phyloP scores from a whole-genome alignment of 2,113 vertebrate species.

The Indicator indicator region DNA sequence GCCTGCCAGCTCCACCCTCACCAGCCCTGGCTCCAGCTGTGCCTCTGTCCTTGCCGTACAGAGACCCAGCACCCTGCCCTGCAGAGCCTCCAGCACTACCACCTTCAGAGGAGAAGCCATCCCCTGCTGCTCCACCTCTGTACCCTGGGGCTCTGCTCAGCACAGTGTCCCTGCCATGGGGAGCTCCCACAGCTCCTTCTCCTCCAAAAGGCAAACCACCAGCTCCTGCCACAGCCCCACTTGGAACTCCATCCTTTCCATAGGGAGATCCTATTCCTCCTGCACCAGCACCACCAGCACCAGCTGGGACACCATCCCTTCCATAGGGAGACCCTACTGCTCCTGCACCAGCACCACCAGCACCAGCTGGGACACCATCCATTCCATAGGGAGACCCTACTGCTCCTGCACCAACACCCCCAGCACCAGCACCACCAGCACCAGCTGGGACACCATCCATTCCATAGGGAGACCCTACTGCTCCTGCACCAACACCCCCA shows the following conservation, averaged over 20 bases:
- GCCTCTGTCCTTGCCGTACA: background rate
- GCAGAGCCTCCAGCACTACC: background rate
- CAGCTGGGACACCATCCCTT: background rate
- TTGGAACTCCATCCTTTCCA: background rate
- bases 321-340: background rate
- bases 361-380: background rate
- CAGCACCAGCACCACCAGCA: background rate
- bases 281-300: background rate
- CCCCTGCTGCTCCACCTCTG: background rate
- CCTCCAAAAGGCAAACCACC: background rate
- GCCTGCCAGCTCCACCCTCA: background rate
- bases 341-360: background rate
- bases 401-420: background rate
- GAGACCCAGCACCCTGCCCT: background rate
- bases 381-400: background rate
- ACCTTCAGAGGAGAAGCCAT: background rate
- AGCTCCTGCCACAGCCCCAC: background rate
- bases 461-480: accelerated
- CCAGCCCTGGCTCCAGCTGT: background rate
- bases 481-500: background rate
- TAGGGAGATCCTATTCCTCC: background rate
- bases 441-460: background rate
- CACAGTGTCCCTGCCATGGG: accelerated
- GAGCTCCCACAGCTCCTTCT: background rate
- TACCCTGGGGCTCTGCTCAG: background rate